Base-by-base conservation (phyloP, 2,113 vertebrate genomes). In the Prionailurus bengalensis region DNA sequence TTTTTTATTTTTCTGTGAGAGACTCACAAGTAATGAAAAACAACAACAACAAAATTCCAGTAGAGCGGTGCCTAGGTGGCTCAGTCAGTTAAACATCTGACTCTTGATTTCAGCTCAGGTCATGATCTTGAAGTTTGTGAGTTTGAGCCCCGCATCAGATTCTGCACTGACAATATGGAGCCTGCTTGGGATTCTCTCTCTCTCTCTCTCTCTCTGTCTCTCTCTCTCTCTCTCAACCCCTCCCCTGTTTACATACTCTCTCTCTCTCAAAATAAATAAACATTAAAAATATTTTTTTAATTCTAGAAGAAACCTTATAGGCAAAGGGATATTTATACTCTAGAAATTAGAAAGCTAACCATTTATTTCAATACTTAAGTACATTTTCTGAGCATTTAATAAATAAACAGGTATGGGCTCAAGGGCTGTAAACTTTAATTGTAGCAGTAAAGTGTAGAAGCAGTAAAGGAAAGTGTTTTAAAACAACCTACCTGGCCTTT, bases 401-500 rank as follows among this genome's bases (percentile, higher is more conserved):
- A 48, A 58, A 87, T n/a, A 65, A 95, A 86, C 63, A 74, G 0
- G 63, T 89, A 70, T 89, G 36, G 39, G n/a, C 15, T 92, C 65
- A n/a, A 85, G 16, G 42, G 45, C 74, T 48, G 48, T 79, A 68
- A 7, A 61, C 79, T 91, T 93, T 65, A 29, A 65, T 21, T 65
- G 27, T 5, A 65, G 27, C 63, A 65, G 11, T 65, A 27, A 78
- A 48, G 74, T 48, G 42, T 17, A 96, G 81, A 94, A 97, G 55
- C 33, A 74, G 68, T 95, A 97, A 97, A 97, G 96, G 74, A 84
- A 8, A 14, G 6, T 82, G 9, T 65, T 93, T 88, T 81, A 55
- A 89, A 97, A 96, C 66, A 83, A 97, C 16, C 29, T 53, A 68
- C 13, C 39, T 88, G 68, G 14, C 5, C 45, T 94, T 92, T 92